phyloP scores from a whole-genome alignment of 2,113 vertebrate genomes.

The Vimba vimba region DNA sequence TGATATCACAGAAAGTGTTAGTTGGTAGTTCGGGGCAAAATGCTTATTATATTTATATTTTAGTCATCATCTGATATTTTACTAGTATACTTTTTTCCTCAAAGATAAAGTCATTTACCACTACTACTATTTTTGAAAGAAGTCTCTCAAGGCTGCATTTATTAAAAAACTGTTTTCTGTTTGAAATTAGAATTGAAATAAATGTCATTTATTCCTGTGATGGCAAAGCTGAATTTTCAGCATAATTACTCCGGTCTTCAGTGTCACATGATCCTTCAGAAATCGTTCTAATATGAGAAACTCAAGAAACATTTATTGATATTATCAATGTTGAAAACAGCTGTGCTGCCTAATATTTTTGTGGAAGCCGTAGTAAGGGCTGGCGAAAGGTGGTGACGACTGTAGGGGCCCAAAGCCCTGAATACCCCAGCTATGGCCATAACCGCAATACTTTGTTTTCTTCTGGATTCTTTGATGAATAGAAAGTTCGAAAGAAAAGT shows the following conservation, averaged over 20 bases:
- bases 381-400: no score
- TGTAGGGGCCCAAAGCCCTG: no score
- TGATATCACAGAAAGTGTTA: not conserved
- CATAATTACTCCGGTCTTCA: not conserved
- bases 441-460: no score
- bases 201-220: not conserved
- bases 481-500: not conserved
- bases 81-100: no score
- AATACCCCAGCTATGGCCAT: no score
- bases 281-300: not conserved
- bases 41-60: not conserved
- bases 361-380: not conserved
- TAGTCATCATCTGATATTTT: no score
- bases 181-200: no score
- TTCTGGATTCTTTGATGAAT: not conserved
- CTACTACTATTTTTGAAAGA: no score
- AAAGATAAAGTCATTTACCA: no score
- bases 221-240: not conserved
- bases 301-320: not conserved
- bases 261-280: not conserved
- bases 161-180: no score
- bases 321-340: not conserved
- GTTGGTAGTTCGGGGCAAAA: not conserved
- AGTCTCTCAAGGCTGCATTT: no score
- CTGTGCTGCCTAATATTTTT: not conserved